phyloP scores from a whole-genome alignment of 2,113 vertebrate species.

The Setophaga kirtlandii region DNA sequence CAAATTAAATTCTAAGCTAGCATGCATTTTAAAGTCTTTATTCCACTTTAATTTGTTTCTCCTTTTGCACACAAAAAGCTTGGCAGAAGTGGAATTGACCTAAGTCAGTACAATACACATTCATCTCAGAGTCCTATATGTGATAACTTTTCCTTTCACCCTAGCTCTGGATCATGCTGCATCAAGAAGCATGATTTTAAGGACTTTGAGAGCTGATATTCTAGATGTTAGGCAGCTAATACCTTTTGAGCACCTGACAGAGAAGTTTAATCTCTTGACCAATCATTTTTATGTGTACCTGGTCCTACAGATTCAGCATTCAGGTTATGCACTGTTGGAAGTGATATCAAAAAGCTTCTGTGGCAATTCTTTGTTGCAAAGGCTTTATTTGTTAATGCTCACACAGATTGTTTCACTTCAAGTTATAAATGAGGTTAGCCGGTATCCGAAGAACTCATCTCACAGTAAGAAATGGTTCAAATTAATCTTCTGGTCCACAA shows the following conservation, averaged over 20 bases:
- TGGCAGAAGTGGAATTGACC: background rate
- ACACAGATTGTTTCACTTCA: background rate
- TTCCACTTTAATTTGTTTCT: constrained; percentile 33
- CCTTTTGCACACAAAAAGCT: background rate
- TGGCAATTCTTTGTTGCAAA: background rate
- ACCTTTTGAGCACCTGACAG: constrained; percentile 44
- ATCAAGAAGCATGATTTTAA: constrained; percentile 55
- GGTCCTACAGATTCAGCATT: constrained; percentile 18
- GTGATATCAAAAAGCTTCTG: background rate
- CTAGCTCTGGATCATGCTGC: background rate
- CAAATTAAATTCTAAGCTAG: background rate
- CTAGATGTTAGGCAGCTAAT: constrained; percentile 47
- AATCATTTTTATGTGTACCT: constrained; percentile 45
- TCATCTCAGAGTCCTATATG: background rate
- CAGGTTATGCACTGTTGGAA: background rate
- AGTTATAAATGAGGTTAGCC: background rate
- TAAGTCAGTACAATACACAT: constrained; percentile 1
- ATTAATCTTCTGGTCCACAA: background rate
- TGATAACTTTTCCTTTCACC: constrained; percentile 21
- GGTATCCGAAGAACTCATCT: background rate
- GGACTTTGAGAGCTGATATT: constrained; percentile 46
- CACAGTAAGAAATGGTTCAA: background rate
- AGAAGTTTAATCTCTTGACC: constrained; percentile 48
- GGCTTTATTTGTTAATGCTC: background rate
- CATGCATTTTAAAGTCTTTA: background rate